Percentiles rank a stretch among this genome's conserved stretches.
These are phyloP conservation scores for Pachyseris speciosa DNA, from an alignment of 64 coral and sea anemone genomes.

Conservation along the genomic window DNA sequence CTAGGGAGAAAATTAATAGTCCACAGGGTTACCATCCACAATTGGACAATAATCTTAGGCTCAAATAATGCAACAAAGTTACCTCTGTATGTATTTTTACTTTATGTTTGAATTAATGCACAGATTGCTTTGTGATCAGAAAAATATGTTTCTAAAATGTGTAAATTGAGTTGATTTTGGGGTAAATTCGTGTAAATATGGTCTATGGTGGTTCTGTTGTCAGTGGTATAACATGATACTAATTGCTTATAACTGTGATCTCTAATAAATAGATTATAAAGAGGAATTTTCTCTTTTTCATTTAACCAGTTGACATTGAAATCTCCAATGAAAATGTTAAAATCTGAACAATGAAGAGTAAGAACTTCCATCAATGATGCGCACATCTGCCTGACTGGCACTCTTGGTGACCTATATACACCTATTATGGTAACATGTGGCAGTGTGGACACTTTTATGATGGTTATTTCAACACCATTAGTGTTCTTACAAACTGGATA, in stretches of 20 bases:
- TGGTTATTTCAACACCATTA: neutral
- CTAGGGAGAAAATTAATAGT: constrained; percentile 12
- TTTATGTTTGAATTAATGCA: constrained; percentile 50
- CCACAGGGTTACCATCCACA: constrained; percentile 33
- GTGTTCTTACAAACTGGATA: constrained; percentile 9
- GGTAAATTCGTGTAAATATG: constrained; percentile 63
- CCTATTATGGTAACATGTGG: neutral
- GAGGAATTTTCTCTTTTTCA: neutral
- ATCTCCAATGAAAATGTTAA: constrained; percentile 22
- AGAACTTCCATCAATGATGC: constrained; percentile 9
- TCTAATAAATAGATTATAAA: constrained; percentile 59
- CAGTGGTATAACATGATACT: neutral
- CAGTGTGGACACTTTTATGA: neutral
- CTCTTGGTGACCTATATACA: constrained; percentile 10
- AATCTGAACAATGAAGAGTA: neutral
- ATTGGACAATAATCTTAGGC: constrained; percentile 42
- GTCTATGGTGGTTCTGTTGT: constrained; percentile 40
- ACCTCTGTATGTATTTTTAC: constrained; percentile 1
- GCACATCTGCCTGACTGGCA: neutral
- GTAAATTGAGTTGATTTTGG: constrained; percentile 26
- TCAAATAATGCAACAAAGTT: constrained; percentile 37
- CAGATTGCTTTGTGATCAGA: constrained; percentile 58
- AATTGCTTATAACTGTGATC: constrained; percentile 39
- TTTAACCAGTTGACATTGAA: constrained; percentile 50
- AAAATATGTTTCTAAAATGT: constrained; percentile 48